Base-by-base conservation (phyloP, 2,113 vertebrate genomes). In the Tragelaphus buxtoni region DNA sequence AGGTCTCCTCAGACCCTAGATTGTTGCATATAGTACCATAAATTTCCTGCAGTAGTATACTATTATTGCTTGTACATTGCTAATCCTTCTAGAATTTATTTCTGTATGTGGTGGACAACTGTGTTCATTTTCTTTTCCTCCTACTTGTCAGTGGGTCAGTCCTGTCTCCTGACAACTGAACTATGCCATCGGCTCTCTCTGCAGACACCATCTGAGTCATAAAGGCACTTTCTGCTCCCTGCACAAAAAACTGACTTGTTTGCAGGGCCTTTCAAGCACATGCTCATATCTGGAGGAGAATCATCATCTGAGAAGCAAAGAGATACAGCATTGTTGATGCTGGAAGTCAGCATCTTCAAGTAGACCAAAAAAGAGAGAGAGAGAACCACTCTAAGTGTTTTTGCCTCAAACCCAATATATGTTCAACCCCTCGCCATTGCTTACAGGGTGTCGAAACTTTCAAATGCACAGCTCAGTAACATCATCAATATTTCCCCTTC, bases 401-500 rank as follows among this genome's bases (percentile, higher is more conserved):
- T 18, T n/a, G 47, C 58, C 32, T 9, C 47, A 3, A 14, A 20
- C 35, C 58, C 47, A 18, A 1, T 5, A 4, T 35, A 49, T 1
- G 17, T 35, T 16, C 51, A 28, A 3, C 42, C 49, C 30, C 22
- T 5, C 1, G 16, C 45, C 28, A 7, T 11, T 1, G 80, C 2
- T 8, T 22, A 30, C 9, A 42, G 13, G 9, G 18, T 0, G 6
- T 13, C 1, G 1, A n/a, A 42, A 32, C 65, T 24, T 30, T 7
- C 42, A 3, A 17, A 9, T 0, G 3, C 39, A 17, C 5, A 4
- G 55, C 3, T 7, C 1, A 0, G 22, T 4, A 2, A 45, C n/a
- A 77, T 53, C 30, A 17, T 13, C 51, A 1, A 13, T 11, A 1
- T 14, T 14, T 28, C 24, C 0, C n/a, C 42, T 51, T 42, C 2